Percentiles rank a stretch among this genome's conserved stretches.
phyloP scores from a whole-genome alignment of 1,140 invertebrate genomes.

The Caenorhabditis remanei region DNA sequence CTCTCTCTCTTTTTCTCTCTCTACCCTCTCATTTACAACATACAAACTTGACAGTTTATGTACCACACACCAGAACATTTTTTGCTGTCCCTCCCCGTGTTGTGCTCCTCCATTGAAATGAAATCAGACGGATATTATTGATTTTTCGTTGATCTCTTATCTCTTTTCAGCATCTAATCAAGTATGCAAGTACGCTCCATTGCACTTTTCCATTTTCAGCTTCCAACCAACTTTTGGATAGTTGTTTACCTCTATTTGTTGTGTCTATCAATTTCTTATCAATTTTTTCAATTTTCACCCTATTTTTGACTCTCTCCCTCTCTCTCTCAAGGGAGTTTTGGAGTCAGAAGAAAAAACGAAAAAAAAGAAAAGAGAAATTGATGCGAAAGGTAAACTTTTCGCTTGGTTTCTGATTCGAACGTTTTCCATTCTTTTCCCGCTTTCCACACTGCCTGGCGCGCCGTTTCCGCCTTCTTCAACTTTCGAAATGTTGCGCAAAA shows the following conservation, averaged over 20 bases:
- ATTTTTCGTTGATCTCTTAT: not conserved
- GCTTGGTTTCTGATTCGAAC: not conserved
- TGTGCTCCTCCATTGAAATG: not conserved
- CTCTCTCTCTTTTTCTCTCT: not conserved
- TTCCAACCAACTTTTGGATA: too few species aligned
- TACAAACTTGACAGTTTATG: constrained; percentile 27
- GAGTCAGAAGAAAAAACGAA: too few species aligned
- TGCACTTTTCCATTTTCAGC: not conserved
- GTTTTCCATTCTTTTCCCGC: not conserved
- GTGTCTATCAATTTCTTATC: too few species aligned
- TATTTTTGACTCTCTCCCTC: too few species aligned
- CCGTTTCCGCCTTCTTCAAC: not conserved
- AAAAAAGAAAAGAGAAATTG: not conserved
- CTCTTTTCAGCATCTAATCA: not conserved
- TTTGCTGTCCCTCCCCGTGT: not conserved
- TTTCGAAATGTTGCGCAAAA: not conserved
- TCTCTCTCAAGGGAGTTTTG: too few species aligned
- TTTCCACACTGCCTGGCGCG: not conserved
- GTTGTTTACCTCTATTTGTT: too few species aligned
- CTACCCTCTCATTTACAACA: not conserved
- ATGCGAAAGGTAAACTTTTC: constrained; percentile 30
- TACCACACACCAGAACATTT: constrained; percentile 29
- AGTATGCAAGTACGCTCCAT: too few species aligned
- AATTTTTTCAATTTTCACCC: too few species aligned
- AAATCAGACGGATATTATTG: not conserved